These are phyloP conservation scores for Drosophila ezoana DNA, from an alignment of 2,888 invertebrate genomes.

Conservation along the genomic window DNA sequence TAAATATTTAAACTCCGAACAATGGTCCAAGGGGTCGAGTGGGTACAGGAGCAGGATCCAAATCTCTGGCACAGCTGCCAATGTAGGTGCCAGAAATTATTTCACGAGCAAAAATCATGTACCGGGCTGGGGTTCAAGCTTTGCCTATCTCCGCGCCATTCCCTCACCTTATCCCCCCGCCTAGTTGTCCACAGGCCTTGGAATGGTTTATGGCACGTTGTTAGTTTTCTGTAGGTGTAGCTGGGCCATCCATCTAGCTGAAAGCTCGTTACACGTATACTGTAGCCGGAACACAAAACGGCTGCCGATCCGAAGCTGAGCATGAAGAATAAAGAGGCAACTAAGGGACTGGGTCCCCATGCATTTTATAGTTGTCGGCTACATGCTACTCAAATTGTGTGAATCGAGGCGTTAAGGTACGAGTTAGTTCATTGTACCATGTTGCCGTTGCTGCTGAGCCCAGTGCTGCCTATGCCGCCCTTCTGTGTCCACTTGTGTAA, in stretches of 20 bases:
- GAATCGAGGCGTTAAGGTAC: slow-evolving; percentile 81
- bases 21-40: slow-evolving; percentile 41
- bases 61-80: slow-evolving; percentile 53
- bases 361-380: slow-evolving; percentile 76
- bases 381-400: slow-evolving; percentile 79
- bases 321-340: slow-evolving; percentile 2
- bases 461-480: slow-evolving; percentile 4
- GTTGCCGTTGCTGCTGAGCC: slow-evolving; percentile 23
- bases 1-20: slow-evolving; percentile 75
- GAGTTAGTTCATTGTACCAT: slow-evolving; percentile 80
- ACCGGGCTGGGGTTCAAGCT: slow-evolving; percentile 49
- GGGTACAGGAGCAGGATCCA: slow-evolving; percentile 20
- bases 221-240: slow-evolving; percentile 66
- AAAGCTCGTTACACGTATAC: slow-evolving; percentile 75
- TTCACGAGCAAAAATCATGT: slow-evolving; percentile 80
- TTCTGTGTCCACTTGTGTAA: slow-evolving; percentile 59
- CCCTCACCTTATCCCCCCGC: not conserved
- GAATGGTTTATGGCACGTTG: slow-evolving; percentile 72
- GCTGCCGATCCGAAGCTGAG: slow-evolving; percentile 30
- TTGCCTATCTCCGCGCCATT: slow-evolving; percentile 18
- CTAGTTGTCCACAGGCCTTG: slow-evolving; percentile 32
- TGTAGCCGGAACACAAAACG: slow-evolving; percentile 66
- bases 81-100: slow-evolving; percentile 66
- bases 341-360: slow-evolving; percentile 34
- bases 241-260: slow-evolving; percentile 70